These are phyloP conservation scores for Chascanopsetta lugubris DNA, from an alignment of 2,113 vertebrate species.

Conservation along the genomic window DNA sequence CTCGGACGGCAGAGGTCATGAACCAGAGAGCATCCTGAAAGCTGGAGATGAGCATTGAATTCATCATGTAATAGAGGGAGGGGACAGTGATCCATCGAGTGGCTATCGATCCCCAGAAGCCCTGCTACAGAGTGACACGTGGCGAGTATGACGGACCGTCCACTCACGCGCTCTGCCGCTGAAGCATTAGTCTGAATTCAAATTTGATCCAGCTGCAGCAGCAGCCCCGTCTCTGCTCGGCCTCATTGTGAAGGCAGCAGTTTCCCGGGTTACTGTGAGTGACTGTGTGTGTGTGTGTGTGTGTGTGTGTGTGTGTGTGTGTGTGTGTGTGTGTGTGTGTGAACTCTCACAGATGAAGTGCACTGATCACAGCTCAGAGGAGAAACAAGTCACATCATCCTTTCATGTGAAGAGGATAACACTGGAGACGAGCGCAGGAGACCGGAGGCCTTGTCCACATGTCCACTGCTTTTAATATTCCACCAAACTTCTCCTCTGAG, in stretches of 20 bases:
- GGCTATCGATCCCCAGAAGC: slow-evolving; percentile 41
- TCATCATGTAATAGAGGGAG: slow-evolving; percentile 4
- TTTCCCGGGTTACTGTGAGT: slow-evolving; percentile 44
- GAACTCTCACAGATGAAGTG: slow-evolving; percentile 8
- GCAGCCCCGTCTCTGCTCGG: slow-evolving; percentile 12
- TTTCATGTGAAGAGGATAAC: slow-evolving; percentile 1
- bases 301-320: slow-evolving; percentile 4
- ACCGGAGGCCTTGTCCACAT: slow-evolving; percentile 11
- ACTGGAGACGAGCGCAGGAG: background rate
- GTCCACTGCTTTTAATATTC: slow-evolving; percentile 22
- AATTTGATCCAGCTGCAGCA: slow-evolving; percentile 27
- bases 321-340: slow-evolving; percentile 4
- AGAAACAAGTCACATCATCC: slow-evolving; percentile 25
- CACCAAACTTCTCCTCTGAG: slow-evolving; percentile 23
- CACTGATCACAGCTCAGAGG: slow-evolving; percentile 8
- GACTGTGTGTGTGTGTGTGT: slow-evolving; percentile 6
- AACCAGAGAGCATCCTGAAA: slow-evolving; percentile 17
- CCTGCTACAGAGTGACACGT: slow-evolving; percentile 36
- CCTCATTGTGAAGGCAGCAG: slow-evolving; percentile 16
- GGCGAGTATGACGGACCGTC: slow-evolving; percentile 24
- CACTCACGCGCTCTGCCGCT: slow-evolving; percentile 19
- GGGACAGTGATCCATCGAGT: slow-evolving; percentile 7
- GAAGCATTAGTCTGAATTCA: slow-evolving; percentile 29
- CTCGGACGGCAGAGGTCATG: slow-evolving; percentile 34
- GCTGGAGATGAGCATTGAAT: slow-evolving; percentile 32